Conservation (phyloP, 2,888 invertebrate genomes). For the Cheilosia grossa region DNA sequence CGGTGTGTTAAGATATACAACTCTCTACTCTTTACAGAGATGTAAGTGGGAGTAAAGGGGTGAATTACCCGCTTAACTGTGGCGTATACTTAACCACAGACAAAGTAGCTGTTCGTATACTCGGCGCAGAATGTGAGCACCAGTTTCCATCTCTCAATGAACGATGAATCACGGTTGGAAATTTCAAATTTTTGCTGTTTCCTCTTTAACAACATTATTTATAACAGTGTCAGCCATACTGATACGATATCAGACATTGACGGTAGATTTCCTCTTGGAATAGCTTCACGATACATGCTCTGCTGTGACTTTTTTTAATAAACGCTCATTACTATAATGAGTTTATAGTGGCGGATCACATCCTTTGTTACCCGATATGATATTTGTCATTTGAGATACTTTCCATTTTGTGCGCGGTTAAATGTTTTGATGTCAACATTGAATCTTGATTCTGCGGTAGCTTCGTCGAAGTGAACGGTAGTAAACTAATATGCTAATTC, state of each 20-base stretch:
- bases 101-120: not conserved
- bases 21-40: conserved; percentile 7
- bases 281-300: not conserved
- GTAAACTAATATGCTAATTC: conserved; percentile 12
- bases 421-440: conserved; percentile 20
- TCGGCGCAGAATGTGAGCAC: conserved; percentile 9
- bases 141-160: conserved; percentile 23
- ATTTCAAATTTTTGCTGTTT: conserved; percentile 30
- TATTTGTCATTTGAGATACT: conserved; percentile 39
- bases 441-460: conserved; percentile 4
- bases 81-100: conserved; percentile 1
- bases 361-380: conserved; percentile 9
- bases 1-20: conserved; percentile 7
- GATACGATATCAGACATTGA: not conserved
- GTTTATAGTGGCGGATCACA: conserved; percentile 1
- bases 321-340: no score
- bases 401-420: conserved; percentile 28
- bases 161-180: conserved; percentile 47
- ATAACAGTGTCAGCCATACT: not conserved
- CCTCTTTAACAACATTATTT: not conserved
- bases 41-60: conserved; percentile 22
- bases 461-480: conserved; percentile 5
- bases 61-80: conserved; percentile 30
- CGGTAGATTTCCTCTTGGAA: conserved; percentile 38
- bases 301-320: not conserved